Evolutionary conservation across 2,797 vertebrate genomes (phyloP).

Genomic region (Peromyscus melanophrys): DNA sequence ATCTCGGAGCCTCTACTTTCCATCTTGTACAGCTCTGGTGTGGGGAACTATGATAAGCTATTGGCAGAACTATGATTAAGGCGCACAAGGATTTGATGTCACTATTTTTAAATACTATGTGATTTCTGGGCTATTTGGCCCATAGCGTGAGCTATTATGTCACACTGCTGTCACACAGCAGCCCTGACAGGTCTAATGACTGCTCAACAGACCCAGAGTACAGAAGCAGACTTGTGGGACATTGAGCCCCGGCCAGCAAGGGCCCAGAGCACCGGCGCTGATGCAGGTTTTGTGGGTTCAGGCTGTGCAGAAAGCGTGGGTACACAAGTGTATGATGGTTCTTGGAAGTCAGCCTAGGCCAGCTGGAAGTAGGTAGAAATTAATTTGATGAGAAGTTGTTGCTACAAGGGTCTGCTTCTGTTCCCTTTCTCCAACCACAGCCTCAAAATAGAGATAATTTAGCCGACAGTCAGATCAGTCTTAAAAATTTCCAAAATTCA

Average conservation of each 20-base stretch:
- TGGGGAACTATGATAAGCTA: neutral
- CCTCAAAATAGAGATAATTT: neutral
- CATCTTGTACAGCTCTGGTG: neutral
- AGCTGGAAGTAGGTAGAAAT: neutral
- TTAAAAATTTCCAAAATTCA: slow-evolving; percentile 6
- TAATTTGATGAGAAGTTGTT: neutral
- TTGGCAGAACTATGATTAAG: neutral
- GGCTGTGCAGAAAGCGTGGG: neutral
- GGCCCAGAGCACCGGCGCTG: neutral
- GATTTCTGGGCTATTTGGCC: neutral
- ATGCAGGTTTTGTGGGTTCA: neutral
- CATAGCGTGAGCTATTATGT: neutral
- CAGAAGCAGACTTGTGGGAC: neutral
- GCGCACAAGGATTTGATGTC: neutral
- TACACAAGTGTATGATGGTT: neutral
- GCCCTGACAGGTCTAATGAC: neutral
- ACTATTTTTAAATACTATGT: neutral
- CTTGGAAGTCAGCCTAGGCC: neutral
- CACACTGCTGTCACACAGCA: neutral
- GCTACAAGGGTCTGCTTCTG: neutral
- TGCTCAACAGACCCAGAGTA: neutral
- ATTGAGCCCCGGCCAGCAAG: neutral
- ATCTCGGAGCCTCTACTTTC: neutral
- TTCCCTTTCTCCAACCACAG: neutral
- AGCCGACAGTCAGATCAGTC: neutral